phyloP scores from a whole-genome alignment of 1,140 invertebrate genomes.

The Trinorchestia longiramus region DNA sequence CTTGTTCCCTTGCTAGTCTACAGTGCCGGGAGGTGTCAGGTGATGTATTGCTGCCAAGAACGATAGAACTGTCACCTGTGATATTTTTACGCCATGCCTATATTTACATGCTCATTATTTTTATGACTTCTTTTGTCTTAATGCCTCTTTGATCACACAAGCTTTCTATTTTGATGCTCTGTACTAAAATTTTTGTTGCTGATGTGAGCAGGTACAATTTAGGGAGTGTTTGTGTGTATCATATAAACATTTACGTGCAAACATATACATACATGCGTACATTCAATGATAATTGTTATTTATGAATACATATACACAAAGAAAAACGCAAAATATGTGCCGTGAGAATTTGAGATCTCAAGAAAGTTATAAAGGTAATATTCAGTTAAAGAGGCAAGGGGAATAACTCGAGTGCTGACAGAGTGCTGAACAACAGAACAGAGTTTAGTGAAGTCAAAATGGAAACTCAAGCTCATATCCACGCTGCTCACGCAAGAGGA shows the following conservation, averaged over 20 bases:
- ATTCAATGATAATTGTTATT: neutral
- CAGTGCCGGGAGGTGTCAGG: neutral
- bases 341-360: no score
- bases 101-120: neutral
- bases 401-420: no score
- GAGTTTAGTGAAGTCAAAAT: no score
- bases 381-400: no score
- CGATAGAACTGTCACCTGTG: neutral
- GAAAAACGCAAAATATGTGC: no score
- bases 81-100: neutral
- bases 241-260: neutral
- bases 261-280: neutral
- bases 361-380: no score
- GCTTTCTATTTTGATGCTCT: neutral
- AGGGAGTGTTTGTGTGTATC: neutral
- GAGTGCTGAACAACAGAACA: no score
- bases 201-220: neutral
- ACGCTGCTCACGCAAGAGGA: no score
- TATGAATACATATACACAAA: neutral
- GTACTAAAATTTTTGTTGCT: neutral
- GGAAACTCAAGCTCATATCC: no score
- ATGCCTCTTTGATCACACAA: neutral
- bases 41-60: slow-evolving; percentile 7
- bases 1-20: neutral
- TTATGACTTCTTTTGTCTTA: neutral